A percentile compares a stretch with the other conserved stretches of the same genome.
Evolutionary conservation across 1,140 invertebrate species (phyloP).

Genomic region (Mylabris phalerata): DNA sequence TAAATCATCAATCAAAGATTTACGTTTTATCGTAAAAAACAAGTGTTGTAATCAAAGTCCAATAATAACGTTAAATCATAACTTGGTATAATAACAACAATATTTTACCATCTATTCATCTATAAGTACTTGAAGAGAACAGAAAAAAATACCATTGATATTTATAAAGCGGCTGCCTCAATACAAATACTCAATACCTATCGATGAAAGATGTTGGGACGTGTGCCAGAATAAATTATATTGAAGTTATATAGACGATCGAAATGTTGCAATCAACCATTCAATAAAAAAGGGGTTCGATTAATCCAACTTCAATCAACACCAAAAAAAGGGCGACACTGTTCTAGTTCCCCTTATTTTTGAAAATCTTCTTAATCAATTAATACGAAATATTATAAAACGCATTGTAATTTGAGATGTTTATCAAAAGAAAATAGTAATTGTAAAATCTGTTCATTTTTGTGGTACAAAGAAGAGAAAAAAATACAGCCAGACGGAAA

Average conservation of each 20-base stretch:
- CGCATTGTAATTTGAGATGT: background rate
- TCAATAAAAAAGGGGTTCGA: too few relatives aligned
- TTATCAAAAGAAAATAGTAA: background rate
- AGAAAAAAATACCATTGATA: conserved; percentile 25
- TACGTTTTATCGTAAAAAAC: too few relatives aligned
- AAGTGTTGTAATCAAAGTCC: too few relatives aligned
- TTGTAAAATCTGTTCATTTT: background rate
- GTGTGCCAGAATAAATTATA: conserved; percentile 24
- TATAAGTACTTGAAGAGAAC: too few relatives aligned
- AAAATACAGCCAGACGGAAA: conserved; percentile 7
- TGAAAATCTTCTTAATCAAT: background rate
- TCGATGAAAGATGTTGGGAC: conserved; percentile 19
- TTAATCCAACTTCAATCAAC: too few relatives aligned
- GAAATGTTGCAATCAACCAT: background rate
- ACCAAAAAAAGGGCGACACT: too few relatives aligned
- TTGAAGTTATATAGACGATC: conserved; percentile 11
- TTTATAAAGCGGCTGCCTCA: conserved; percentile 23
- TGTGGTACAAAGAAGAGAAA: background rate
- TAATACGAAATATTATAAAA: background rate
- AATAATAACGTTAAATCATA: too few relatives aligned
- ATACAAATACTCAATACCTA: conserved; percentile 12
- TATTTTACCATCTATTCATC: too few relatives aligned
- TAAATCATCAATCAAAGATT: too few relatives aligned
- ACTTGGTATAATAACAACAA: too few relatives aligned
- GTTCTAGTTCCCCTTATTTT: too few relatives aligned